These are phyloP conservation scores for Bos indicus DNA, from an alignment of 2,113 vertebrate genomes.

Conservation along the genomic window DNA sequence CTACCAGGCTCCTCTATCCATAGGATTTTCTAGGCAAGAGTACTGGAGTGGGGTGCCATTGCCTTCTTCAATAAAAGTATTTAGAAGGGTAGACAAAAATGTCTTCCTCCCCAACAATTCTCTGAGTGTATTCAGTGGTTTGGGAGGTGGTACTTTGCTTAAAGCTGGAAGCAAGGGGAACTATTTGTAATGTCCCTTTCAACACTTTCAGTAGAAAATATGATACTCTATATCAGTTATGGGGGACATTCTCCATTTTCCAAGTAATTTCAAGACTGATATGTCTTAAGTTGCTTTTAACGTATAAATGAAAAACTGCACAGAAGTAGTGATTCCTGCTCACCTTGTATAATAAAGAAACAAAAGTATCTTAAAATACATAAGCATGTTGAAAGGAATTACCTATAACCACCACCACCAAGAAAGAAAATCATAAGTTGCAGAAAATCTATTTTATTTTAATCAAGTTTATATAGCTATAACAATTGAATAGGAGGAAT, in stretches of 20 bases:
- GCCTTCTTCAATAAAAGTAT: not conserved
- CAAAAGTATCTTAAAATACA: not conserved
- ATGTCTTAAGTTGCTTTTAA: slow-evolving; percentile 22
- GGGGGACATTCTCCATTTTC: not conserved
- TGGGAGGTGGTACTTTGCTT: not conserved
- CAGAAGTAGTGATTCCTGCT: not conserved
- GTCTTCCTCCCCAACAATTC: not conserved
- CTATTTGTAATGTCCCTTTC: not conserved
- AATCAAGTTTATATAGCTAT: not conserved
- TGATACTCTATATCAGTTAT: not conserved
- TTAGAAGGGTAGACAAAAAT: not conserved
- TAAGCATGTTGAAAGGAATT: not conserved
- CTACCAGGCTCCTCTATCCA: too few relatives aligned
- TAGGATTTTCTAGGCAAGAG: too few relatives aligned
- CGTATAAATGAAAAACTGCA: not conserved
- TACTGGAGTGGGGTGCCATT: too few relatives aligned
- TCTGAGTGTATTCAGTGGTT: not conserved
- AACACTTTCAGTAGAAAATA: not conserved
- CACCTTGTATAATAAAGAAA: not conserved
- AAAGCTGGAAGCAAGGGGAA: not conserved
- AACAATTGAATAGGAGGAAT: slow-evolving; percentile 3
- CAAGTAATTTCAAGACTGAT: not conserved
- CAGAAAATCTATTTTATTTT: not conserved
- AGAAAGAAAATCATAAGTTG: not conserved
- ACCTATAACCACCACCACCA: not conserved